phyloP scores from a whole-genome alignment of 2,888 invertebrate species.

The Parapristionchus giblindavisi region DNA sequence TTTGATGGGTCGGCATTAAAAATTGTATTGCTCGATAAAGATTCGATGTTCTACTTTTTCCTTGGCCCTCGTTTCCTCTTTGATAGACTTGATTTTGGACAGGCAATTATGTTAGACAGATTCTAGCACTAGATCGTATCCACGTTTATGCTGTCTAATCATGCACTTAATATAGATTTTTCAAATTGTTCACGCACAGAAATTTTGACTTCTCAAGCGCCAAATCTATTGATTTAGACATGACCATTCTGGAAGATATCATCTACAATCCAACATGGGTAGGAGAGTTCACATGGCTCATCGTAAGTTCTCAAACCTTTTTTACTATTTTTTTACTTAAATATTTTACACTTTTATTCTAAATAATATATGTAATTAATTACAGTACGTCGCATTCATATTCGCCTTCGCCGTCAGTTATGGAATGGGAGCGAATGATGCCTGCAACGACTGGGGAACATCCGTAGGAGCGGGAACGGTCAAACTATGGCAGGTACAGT shows the following conservation, averaged over 20 bases:
- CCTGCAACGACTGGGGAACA: slow-evolving; percentile 60
- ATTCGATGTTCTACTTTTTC: not conserved
- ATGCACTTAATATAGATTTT: too few relatives aligned
- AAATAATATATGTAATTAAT: not conserved
- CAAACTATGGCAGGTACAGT: slow-evolving; percentile 48
- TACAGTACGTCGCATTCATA: slow-evolving; percentile 48
- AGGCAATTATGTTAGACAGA: too few relatives aligned
- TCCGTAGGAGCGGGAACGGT: slow-evolving; percentile 58
- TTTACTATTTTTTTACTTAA: not conserved
- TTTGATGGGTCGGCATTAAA: too few relatives aligned
- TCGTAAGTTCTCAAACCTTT: slow-evolving; percentile 39
- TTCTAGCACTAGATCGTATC: too few relatives aligned
- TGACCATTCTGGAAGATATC: slow-evolving; percentile 16
- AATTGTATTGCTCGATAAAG: too few relatives aligned
- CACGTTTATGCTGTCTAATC: too few relatives aligned
- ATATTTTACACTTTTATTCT: not conserved
- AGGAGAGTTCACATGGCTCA: slow-evolving; percentile 50
- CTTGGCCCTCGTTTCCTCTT: not conserved
- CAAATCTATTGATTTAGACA: too few relatives aligned
- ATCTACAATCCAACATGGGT: slow-evolving; percentile 52
- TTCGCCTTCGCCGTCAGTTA: slow-evolving; percentile 57
- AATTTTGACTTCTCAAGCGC: too few relatives aligned
- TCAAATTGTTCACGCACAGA: too few relatives aligned
- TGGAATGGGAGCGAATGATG: slow-evolving; percentile 59
- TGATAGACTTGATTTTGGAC: too few relatives aligned